Base-by-base conservation (phyloP, 2,797 vertebrate genomes). In the Peromyscus melanophrys region DNA sequence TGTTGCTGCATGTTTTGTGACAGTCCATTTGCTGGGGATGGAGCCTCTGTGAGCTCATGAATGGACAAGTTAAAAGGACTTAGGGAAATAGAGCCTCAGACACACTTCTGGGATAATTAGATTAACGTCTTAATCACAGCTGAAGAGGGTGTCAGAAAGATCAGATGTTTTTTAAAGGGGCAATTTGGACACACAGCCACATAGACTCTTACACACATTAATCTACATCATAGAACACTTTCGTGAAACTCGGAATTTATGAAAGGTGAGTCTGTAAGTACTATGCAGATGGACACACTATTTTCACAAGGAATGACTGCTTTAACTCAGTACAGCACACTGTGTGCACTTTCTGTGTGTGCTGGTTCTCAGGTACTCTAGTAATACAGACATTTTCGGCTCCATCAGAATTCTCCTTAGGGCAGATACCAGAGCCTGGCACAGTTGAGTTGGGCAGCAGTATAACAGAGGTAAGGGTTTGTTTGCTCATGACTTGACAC, bases 61-160 rank as follows among this genome's bases (percentile, higher is more conserved):
- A n/a, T 25, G 76, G 77, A 40, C 40, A 84, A 90, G 11, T 65
- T 43, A 63, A 97, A 96, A 94, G 34, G 77, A 82, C 29, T 23
- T n/a, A 67, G 9, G 17, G 46, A 6, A 61, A n/a, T 69, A 71
- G 13, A 43, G 46, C 71, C 29, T 17, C 19, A 52, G 3, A 4
- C 19, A n/a, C 46, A 19, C 1, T 77, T 19, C 21, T 59, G 46
- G 25, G 27, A 83, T 57, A 85, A 67, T 67, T 52, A 85, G 31
- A 82, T 89, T 85, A 91, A 96, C 63, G 46, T 92, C 80, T 90
- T 82, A 89, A 81, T 95, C 40, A 84, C 31, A 97, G 6, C 13
- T 77, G 19, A 63, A 89, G 43, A 83, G 83, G 25, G 14, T 55
- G 31, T 37, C 37, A 40, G 23, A 52, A 61, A 40, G 75, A 29